Evolutionary conservation across 2,797 vertebrate genomes (phyloP).

Genomic region (Lagodon rhomboides): DNA sequence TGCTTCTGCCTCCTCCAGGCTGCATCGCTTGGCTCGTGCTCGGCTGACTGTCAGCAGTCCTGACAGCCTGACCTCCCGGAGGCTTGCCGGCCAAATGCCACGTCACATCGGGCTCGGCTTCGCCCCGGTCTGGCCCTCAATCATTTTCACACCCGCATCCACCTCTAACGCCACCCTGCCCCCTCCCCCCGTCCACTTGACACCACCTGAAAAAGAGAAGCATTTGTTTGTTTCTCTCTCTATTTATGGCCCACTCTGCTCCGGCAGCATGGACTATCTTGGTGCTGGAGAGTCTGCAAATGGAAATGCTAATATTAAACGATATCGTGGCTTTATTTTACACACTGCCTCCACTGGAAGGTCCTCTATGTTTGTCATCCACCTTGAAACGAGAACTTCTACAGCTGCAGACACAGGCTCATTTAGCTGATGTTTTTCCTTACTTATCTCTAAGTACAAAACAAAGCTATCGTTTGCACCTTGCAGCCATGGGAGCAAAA

Average conservation of each 20-base stretch:
- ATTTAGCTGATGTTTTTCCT: constrained; percentile 23
- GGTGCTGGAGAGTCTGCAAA: not conserved
- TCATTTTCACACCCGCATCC: constrained; percentile 61
- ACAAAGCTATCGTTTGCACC: constrained; percentile 37
- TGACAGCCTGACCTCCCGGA: constrained; percentile 76
- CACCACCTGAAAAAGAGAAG: constrained; percentile 50
- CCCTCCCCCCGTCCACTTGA: constrained; percentile 23
- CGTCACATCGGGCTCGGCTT: constrained; percentile 39
- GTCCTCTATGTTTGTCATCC: constrained; percentile 34
- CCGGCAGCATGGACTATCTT: constrained; percentile 9
- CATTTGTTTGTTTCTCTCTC: constrained; percentile 45
- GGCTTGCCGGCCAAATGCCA: constrained; percentile 69
- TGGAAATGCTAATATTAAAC: constrained; percentile 27
- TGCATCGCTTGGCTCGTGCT: constrained; percentile 58
- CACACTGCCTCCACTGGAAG: constrained; percentile 27
- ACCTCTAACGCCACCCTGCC: constrained; percentile 7
- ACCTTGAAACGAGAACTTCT: constrained; percentile 24
- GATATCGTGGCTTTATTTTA: constrained; percentile 20
- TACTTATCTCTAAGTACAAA: constrained; percentile 21
- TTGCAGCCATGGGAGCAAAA: constrained; percentile 36
- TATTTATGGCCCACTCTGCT: constrained; percentile 26
- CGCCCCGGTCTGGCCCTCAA: constrained; percentile 40
- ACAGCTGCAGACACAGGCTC: constrained; percentile 10
- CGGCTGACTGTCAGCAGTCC: constrained; percentile 67
- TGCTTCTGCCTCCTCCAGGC: constrained; percentile 59